Evolutionary conservation across 2,797 vertebrate species (phyloP), one percentile per base, ranked within the genome.

Genomic region (Dendrocincla tyrannina): DNA sequence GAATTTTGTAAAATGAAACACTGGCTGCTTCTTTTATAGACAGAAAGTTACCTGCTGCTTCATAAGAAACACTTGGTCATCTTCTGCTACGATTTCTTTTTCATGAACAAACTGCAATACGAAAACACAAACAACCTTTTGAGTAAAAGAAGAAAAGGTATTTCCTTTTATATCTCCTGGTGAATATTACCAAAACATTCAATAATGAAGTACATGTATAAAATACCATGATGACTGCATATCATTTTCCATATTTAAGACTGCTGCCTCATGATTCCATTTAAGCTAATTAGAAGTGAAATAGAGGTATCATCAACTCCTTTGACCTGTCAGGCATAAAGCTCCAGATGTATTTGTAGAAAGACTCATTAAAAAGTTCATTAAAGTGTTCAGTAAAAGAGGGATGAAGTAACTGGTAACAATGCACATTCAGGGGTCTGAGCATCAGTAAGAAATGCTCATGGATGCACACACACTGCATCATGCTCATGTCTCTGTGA

Each of bases 61-160:
- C 96, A 99, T 98, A 92, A 99, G 99, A 97, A 99, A 99, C 80
- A 99, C 99, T 97, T 99, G 99, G 96, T 99, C 99, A 93, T 99
- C 99, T 98, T 99, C 99, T 86, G 99, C 99, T 95, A 99, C 98
- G 69, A 99, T 99, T 97, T 99, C 99, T 97, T 99, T 99, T 97
- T 99, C 99, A 55, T 99, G 99, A 73, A 99, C 99, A 98, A 99
- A 99, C 99, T 99, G 97, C 58, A 97, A 98, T 35, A 83, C 82
- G 86, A 93, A 96, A 96, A 44, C 24, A 92, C 32, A 4, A 82
- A 46, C 22, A 39, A 39, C 39, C 39, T 75, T 92, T 39, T 69
- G 15, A 75, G n/a, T 27, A 7, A 55, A 73, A 86, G 17, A 77
- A 70, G 75, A 9, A 35, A 28, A 88, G 3, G 1, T 9, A 23